phyloP scores from a whole-genome alignment of 2,888 invertebrate genomes.

The Tetragnatha montana region DNA sequence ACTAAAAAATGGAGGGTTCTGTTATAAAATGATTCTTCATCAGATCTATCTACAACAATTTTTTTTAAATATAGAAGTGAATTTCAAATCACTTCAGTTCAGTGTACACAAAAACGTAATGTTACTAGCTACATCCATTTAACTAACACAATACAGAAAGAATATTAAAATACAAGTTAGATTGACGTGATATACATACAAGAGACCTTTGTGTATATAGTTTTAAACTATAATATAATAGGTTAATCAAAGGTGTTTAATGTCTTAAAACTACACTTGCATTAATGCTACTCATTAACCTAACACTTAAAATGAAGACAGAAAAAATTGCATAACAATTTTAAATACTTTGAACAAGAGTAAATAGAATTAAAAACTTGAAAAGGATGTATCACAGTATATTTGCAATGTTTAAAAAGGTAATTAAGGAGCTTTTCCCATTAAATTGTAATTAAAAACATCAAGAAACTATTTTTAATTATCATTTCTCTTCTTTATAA shows the following conservation, averaged over 20 bases:
- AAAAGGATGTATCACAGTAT: background rate
- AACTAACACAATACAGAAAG: background rate
- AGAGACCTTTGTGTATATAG: background rate
- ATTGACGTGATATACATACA: conserved; percentile 4
- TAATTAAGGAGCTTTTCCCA: background rate
- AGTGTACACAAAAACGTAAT: background rate
- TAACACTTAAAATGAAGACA: background rate
- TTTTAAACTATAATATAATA: background rate
- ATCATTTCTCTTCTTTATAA: too few relatives aligned
- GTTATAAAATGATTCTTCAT: conserved; percentile 9
- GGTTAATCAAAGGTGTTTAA: too few relatives aligned
- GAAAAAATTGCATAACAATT: background rate
- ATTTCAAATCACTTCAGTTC: background rate
- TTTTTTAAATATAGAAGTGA: background rate
- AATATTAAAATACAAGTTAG: background rate
- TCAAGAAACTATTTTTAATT: too few relatives aligned
- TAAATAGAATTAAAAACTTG: conserved; percentile 1
- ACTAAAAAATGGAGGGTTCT: conserved; percentile 17
- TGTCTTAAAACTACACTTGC: background rate
- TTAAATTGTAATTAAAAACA: too few relatives aligned
- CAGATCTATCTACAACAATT: conserved; percentile 9
- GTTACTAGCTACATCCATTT: background rate
- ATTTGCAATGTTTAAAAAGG: background rate
- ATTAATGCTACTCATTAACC: background rate
- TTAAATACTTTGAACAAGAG: background rate